Conservation (phyloP, 1,140 invertebrate genomes). For the Harlomillsia oculata region DNA sequence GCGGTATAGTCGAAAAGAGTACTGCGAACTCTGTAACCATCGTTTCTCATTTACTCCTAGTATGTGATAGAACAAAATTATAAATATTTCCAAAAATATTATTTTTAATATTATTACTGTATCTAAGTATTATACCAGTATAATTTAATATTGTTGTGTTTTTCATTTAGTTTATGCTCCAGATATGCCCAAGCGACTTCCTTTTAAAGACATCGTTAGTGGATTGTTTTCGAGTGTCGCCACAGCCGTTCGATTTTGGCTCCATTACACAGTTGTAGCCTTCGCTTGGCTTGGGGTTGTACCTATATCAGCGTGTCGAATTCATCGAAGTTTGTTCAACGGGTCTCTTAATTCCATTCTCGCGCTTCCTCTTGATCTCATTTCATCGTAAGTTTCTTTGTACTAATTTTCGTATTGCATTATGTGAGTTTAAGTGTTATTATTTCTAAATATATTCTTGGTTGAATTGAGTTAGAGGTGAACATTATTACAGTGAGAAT, state of each 20-base stretch:
- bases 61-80: too few species aligned
- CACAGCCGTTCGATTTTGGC: slow-evolving; percentile 87
- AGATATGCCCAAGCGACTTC: slow-evolving; percentile 94
- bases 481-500: slow-evolving; percentile 57
- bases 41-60: slow-evolving; percentile 95
- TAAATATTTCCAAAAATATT: too few species aligned
- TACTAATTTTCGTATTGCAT: neutral
- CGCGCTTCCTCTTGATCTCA: slow-evolving; percentile 79
- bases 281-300: slow-evolving; percentile 97
- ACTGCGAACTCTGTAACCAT: slow-evolving; percentile 96
- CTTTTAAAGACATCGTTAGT: slow-evolving; percentile 76
- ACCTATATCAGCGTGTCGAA: slow-evolving; percentile 90
- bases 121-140: neutral
- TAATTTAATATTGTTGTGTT: slow-evolving; percentile 10
- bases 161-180: slow-evolving; percentile 73
- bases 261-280: slow-evolving; percentile 91
- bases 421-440: neutral
- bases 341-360: slow-evolving; percentile 67
- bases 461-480: neutral
- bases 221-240: slow-evolving; percentile 80
- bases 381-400: slow-evolving; percentile 60
- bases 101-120: slow-evolving; percentile 1
- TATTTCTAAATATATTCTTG: neutral
- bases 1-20: slow-evolving; percentile 91
- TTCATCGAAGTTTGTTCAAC: slow-evolving; percentile 83